These are phyloP conservation scores for Lysandra coridon DNA, from an alignment of 2,888 invertebrate genomes.

Conservation along the genomic window DNA sequence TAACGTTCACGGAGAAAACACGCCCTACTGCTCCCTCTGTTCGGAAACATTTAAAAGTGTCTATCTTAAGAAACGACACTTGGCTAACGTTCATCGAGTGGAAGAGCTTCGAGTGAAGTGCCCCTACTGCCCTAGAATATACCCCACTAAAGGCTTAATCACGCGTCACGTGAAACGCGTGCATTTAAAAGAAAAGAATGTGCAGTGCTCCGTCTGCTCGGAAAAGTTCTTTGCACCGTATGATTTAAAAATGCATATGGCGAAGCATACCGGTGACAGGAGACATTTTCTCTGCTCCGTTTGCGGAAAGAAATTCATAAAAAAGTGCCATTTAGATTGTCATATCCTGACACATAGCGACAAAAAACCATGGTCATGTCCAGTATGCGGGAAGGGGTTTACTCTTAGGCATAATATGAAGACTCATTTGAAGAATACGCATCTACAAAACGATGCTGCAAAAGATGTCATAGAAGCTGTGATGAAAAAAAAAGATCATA, in stretches of 20 bases:
- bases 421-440: constrained; percentile 57
- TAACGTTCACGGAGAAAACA: constrained; percentile 65
- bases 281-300: constrained; percentile 77
- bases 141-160: constrained; percentile 78
- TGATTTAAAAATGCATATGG: constrained; percentile 74
- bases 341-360: constrained; percentile 81
- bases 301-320: constrained; percentile 81
- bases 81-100: constrained; percentile 68
- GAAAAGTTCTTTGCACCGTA: constrained; percentile 71
- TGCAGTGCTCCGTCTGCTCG: constrained; percentile 69
- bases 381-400: constrained; percentile 78
- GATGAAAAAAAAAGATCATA: neutral
- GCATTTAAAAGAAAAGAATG: constrained; percentile 74
- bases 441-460: constrained; percentile 45
- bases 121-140: constrained; percentile 72
- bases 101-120: constrained; percentile 73
- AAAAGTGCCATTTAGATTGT: constrained; percentile 80
- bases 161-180: constrained; percentile 82
- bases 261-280: constrained; percentile 78
- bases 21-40: constrained; percentile 66
- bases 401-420: constrained; percentile 64
- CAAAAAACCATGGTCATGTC: constrained; percentile 73
- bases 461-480: neutral
- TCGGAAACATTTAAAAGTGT: constrained; percentile 72
- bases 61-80: constrained; percentile 67